Percentiles rank a stretch among this genome's conserved stretches.
Evolutionary conservation across 92 coral and sea anemone genomes (phyloP).

Genomic region (Muricea muricata): DNA sequence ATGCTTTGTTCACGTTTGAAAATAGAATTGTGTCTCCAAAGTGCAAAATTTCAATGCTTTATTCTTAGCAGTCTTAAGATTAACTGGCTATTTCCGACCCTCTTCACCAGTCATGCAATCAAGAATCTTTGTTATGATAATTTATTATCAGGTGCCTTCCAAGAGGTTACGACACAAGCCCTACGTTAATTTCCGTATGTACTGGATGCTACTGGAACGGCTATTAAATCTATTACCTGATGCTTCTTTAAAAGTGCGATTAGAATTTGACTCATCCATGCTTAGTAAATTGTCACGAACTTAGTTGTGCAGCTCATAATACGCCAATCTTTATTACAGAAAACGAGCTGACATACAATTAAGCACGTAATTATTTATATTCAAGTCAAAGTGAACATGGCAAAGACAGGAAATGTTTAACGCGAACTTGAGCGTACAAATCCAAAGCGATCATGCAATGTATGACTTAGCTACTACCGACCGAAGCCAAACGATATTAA

Average conservation of each 20-base stretch:
- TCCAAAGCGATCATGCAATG: no score
- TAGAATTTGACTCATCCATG: no score
- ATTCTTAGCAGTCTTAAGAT: background rate
- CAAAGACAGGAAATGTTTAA: no score
- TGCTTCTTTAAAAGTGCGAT: no score
- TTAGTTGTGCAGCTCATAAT: no score
- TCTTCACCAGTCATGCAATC: slow-evolving; percentile 26
- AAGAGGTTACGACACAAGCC: no score
- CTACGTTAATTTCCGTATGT: no score
- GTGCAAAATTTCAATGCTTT: slow-evolving; percentile 16
- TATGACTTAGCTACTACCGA: no score
- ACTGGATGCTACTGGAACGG: background rate
- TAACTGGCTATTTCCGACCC: slow-evolving; percentile 20
- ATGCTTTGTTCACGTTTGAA: background rate
- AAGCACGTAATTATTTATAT: background rate
- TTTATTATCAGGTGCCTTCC: background rate
- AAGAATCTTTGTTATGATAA: slow-evolving; percentile 47
- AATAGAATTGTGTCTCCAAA: background rate
- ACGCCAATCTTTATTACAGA: background rate
- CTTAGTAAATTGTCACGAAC: no score
- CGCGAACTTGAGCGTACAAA: background rate
- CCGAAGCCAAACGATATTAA: no score
- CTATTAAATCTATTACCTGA: no score
- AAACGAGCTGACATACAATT: background rate
- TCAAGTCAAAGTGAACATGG: background rate